Evolutionary conservation across 2,113 vertebrate genomes (phyloP).

Genomic region (Pelobates fuscus): DNA sequence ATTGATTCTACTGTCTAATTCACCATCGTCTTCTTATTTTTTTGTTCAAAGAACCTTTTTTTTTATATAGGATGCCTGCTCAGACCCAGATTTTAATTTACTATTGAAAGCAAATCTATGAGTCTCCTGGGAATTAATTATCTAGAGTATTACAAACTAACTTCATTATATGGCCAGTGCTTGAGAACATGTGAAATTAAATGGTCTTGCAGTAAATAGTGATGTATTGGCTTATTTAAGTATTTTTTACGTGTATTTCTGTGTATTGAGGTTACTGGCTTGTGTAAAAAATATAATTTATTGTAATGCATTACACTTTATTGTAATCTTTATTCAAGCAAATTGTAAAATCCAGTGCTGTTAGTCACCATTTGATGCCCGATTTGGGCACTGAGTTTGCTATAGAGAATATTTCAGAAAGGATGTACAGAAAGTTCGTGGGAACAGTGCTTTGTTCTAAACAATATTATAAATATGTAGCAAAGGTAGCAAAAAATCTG

Average conservation of each 20-base stretch:
- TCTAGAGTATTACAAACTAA: slow-evolving; percentile 10
- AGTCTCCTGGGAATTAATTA: slow-evolving; percentile 35
- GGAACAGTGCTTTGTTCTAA: no score
- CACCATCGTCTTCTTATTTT: slow-evolving; percentile 37
- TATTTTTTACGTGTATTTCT: neutral
- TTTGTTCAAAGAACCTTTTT: slow-evolving; percentile 56
- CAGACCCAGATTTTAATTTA: slow-evolving; percentile 53
- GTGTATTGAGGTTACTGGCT: no score
- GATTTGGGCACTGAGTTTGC: no score
- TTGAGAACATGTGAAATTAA: neutral
- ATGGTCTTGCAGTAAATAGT: neutral
- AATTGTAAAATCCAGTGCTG: no score
- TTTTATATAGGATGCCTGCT: slow-evolving; percentile 21
- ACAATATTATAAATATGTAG: no score
- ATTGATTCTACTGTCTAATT: slow-evolving; percentile 56
- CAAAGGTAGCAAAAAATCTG: no score
- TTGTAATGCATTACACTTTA: no score
- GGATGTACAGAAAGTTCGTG: no score
- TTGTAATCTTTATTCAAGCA: no score
- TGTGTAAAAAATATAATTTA: no score
- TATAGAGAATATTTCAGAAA: no score
- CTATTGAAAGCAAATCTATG: neutral
- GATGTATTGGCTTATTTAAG: neutral
- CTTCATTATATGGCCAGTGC: slow-evolving; percentile 13
- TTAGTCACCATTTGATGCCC: no score